Base-by-base conservation (phyloP, 2,888 invertebrate genomes). In the Monoplex corrugatus region DNA sequence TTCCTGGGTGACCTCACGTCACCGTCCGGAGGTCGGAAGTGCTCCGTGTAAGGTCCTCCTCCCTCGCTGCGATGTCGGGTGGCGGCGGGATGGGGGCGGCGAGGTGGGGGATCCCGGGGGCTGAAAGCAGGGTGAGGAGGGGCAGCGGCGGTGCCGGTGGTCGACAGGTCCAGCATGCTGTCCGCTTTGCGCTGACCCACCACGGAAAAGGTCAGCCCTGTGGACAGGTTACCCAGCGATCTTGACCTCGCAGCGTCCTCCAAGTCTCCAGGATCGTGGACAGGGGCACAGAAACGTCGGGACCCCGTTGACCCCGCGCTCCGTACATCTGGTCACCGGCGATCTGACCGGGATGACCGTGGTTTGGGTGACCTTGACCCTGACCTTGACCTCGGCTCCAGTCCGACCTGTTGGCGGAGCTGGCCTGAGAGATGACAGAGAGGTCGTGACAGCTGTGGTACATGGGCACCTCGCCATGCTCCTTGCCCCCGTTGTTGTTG, bases 141-240 rank as follows among this genome's bases (percentile, higher is more conserved):
- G 23, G 19, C 28, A 32, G 72, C 0, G 35, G 72, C 13, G 3
- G 10, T 6, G 38, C 35, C 10, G 35, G 80, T 19, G 3, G 68
- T 28, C 13, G 90, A 82, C 8, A 68, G 28, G 91, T 84, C 57
- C 91, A 91, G 90, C 57, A 92, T 90, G 87, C 93, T 93, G 45
- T 93, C 93, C 1, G 91, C 89, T 84, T 94, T 93, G 75, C 93
- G 92, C 90, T 94, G 93, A 28, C 94, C 94, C 19, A 94, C 93
- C 57, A 94, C 40, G 6, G 92, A 92, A 57, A 94, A 92, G 19
- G 93, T 92, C 90, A 93, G 92, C 5, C 94, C 94, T 2, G 93
- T 91, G 50, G 92, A 90, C 83, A 94, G 91, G 89, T 94, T 94
- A 0, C 93, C 93, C 23, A 94, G 89, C 32, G 93, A 93, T 83